These are phyloP conservation scores for Proterorhinus semilunaris DNA, from an alignment of 2,113 vertebrate genomes.

Conservation along the genomic window DNA sequence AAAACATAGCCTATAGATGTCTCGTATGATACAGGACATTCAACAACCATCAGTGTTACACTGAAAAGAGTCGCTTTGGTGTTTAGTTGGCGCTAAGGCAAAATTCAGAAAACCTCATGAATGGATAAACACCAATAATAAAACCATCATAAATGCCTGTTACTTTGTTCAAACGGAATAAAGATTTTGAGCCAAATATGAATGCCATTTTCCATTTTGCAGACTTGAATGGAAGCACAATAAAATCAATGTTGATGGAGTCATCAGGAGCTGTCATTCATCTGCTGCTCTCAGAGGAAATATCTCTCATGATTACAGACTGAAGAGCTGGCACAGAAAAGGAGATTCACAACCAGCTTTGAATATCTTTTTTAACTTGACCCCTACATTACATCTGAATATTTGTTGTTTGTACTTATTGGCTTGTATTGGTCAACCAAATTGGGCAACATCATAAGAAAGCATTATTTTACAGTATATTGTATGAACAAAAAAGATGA, in stretches of 20 bases:
- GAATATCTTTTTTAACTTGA: not conserved
- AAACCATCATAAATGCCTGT: not conserved
- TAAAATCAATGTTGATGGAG: conserved; percentile 35
- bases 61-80: not conserved
- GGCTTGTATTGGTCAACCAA: too few species aligned
- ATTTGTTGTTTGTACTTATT: too few species aligned
- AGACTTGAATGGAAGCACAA: conserved; percentile 15
- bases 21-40: not conserved
- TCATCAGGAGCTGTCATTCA: conserved; percentile 28
- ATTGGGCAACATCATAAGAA: too few species aligned
- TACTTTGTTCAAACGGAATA: conserved; percentile 5
- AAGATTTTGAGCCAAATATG: conserved; percentile 6
- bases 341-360: not conserved
- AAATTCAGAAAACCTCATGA: not conserved
- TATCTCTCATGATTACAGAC: not conserved
- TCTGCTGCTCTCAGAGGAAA: conserved; percentile 6
- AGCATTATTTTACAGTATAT: too few species aligned
- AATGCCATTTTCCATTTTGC: conserved; percentile 21
- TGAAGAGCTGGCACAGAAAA: not conserved
- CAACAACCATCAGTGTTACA: conserved; percentile 1
- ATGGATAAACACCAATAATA: not conserved
- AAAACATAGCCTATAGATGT: not conserved
- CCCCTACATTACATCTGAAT: not conserved
- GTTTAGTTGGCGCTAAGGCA: not conserved
- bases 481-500: too few species aligned